Evolutionary conservation across 1,140 invertebrate genomes (phyloP), one percentile per base, ranked within the genome.

Genomic region (Heliconius himera): DNA sequence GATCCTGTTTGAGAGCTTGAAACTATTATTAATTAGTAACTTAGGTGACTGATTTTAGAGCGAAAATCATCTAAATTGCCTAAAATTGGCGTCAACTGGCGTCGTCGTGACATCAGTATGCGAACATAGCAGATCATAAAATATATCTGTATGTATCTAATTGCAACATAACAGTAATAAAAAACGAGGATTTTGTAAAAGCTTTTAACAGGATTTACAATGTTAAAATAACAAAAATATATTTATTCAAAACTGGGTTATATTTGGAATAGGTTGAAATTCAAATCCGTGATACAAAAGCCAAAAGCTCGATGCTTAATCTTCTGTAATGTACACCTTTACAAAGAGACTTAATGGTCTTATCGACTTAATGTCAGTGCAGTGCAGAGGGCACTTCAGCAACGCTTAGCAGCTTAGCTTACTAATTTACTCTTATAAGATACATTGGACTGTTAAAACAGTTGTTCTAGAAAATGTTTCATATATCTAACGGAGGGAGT

Each of bases 281-380:
- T 66, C 60, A 66, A 66, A 66, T 66, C 26, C n/a, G 26, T 66
- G 8, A 66, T 29, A 29, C 16, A 66, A 66, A 29, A 66, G 26
- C 60, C 60, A 66, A 66, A 66, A 66, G 60, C 60, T 66, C 60
- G 13, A 29, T 22, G 11, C 60, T 66, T 66, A 66, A 29, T 26
- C 60, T 66, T 29, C 60, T 66, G 60, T 29, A 66, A 66, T 29
- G 60, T 66, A 66, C 60, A 66, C 60, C 22, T 66, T 66, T 66
- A 66, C 60, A 66, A 66, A 66, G 60, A 66, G 60, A 66, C 60
- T 66, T 60, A 60, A 60, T 60, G 56, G 56, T 26, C 56, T 60
- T 66, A 66, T 66, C 60, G 60, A 29, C 60, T 66, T 29, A 66
- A 66, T 66, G 60, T 29, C 60, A 29, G 60, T 66, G 60, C 60